A percentile compares a stretch with the other conserved stretches of the same genome.
phyloP scores from a whole-genome alignment of 2,888 invertebrate species.

The Troilus luridus region DNA sequence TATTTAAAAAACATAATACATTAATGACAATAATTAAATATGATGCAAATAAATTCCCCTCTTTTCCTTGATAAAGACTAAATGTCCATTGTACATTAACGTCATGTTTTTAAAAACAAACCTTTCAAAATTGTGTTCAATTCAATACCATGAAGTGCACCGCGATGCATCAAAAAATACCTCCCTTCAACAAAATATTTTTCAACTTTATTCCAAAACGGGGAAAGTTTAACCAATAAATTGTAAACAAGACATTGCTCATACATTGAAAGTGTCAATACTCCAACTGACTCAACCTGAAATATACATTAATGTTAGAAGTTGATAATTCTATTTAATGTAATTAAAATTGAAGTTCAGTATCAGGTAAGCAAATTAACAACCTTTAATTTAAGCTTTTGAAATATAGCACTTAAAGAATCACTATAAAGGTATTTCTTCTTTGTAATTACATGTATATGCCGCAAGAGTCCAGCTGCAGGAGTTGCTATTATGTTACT shows the following conservation, averaged over 20 bases:
- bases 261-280: conserved; percentile 63
- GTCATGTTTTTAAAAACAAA: conserved; percentile 48
- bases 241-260: conserved; percentile 66
- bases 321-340: not conserved
- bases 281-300: conserved; percentile 8
- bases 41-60: not conserved
- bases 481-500: conserved; percentile 64
- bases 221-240: conserved; percentile 65
- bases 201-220: conserved; percentile 66
- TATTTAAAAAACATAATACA: not conserved
- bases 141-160: conserved; percentile 64
- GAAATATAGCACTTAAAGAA: conserved; percentile 37
- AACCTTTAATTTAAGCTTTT: conserved; percentile 58
- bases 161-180: conserved; percentile 64
- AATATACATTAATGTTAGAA: not conserved
- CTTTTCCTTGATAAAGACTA: not conserved
- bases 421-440: conserved; percentile 55
- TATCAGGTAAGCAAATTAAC: not conserved
- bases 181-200: conserved; percentile 66
- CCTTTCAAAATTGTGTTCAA: conserved; percentile 65
- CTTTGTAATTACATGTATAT: conserved; percentile 58
- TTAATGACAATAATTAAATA: not conserved
- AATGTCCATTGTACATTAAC: not conserved
- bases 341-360: not conserved
- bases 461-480: conserved; percentile 55